A percentile compares a stretch with the other conserved stretches of the same genome.
Conservation (phyloP, 2,888 invertebrate genomes). For the Deroplatys truncata region DNA sequence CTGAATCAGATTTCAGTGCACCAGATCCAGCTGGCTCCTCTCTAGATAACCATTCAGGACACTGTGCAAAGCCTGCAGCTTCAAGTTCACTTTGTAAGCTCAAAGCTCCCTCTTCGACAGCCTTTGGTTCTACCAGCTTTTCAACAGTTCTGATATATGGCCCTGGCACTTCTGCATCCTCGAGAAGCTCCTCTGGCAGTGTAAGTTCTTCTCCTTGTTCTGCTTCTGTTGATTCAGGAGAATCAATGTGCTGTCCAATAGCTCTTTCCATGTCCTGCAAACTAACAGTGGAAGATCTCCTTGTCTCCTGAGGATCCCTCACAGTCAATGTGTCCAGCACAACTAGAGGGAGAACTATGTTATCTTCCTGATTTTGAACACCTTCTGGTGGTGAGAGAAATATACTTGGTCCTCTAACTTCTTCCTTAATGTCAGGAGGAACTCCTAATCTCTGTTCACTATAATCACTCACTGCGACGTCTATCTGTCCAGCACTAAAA, state of each 20-base stretch:
- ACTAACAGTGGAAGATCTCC: slow-evolving; percentile 23
- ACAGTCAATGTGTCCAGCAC: not conserved
- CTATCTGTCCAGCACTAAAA: not conserved
- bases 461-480: not conserved
- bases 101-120: not conserved
- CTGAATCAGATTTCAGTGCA: slow-evolving; percentile 29
- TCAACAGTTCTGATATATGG: not conserved
- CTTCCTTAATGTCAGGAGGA: not conserved
- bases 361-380: not conserved
- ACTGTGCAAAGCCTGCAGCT: slow-evolving; percentile 35
- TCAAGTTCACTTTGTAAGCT: slow-evolving; percentile 31
- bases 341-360: not conserved
- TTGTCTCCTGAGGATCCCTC: slow-evolving; percentile 6
- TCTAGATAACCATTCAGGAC: slow-evolving; percentile 17
- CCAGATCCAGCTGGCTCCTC: not conserved
- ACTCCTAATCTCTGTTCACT: not conserved
- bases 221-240: slow-evolving; percentile 71
- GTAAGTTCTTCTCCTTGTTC: slow-evolving; percentile 23
- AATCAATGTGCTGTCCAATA: slow-evolving; percentile 73
- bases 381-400: not conserved
- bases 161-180: not conserved
- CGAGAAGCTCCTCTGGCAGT: not conserved
- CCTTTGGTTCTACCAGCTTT: not conserved
- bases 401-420: not conserved
- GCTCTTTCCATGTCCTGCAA: slow-evolving; percentile 40